Evolutionary conservation across 2,113 vertebrate species (phyloP).

Genomic region (Genyomyrus donnyi): DNA sequence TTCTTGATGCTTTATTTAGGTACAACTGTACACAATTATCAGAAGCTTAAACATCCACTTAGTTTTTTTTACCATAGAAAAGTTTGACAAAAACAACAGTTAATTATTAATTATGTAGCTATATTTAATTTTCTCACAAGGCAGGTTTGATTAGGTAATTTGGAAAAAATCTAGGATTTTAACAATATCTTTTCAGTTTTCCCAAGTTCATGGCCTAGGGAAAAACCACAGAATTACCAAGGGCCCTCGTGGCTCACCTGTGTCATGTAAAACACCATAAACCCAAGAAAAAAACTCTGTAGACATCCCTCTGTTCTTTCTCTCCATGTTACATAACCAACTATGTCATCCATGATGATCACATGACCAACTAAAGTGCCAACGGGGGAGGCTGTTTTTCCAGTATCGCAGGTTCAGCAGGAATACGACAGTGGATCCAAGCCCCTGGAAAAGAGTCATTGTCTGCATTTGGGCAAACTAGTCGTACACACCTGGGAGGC

Average conservation of each 20-base stretch:
- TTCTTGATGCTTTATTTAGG: not conserved
- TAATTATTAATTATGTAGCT: not conserved
- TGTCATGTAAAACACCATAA: not conserved
- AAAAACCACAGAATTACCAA: not conserved
- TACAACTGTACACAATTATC: not conserved
- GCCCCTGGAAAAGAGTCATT: not conserved
- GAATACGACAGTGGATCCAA: not conserved
- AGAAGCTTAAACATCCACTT: not conserved
- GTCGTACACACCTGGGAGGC: not conserved
- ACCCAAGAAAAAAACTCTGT: not conserved
- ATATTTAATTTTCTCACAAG: not conserved
- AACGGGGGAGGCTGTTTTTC: not conserved
- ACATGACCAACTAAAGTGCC: constrained; percentile 4
- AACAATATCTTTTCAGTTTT: not conserved
- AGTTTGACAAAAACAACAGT: not conserved
- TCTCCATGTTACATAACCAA: constrained; percentile 5
- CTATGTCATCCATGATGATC: constrained; percentile 16
- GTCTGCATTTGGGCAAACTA: not conserved
- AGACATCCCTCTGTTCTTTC: constrained; percentile 1
- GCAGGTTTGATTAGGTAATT: not conserved
- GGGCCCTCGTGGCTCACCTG: not conserved
- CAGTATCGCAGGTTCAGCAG: not conserved
- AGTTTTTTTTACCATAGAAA: not conserved
- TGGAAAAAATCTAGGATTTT: not conserved
- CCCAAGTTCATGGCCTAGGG: not conserved